These are phyloP conservation scores for Saguinus midas DNA, from an alignment of 2,113 vertebrate genomes.

Conservation along the genomic window DNA sequence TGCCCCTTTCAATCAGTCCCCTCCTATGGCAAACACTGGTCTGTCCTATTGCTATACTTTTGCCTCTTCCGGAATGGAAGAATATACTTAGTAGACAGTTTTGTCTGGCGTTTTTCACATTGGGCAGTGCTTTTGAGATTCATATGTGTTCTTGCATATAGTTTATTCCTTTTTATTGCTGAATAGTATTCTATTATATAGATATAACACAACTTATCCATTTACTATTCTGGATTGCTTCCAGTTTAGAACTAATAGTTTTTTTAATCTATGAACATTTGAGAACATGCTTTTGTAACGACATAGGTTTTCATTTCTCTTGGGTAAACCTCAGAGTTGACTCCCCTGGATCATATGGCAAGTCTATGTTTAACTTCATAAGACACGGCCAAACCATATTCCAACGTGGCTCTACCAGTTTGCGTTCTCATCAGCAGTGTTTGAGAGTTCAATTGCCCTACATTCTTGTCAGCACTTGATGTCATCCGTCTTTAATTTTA, in stretches of 20 bases:
- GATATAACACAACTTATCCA: neutral
- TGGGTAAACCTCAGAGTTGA: neutral
- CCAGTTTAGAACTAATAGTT: neutral
- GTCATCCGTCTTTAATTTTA: neutral
- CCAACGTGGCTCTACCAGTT: neutral
- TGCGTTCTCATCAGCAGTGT: neutral
- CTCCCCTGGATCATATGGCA: neutral
- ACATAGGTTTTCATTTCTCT: neutral
- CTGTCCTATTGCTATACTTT: neutral
- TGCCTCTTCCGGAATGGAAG: neutral
- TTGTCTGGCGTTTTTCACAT: neutral
- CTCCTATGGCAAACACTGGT: neutral
- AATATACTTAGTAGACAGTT: neutral
- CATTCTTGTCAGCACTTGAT: neutral
- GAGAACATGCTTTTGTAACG: neutral
- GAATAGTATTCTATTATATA: neutral
- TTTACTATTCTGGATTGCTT: neutral
- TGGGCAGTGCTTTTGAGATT: neutral
- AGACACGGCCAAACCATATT: neutral
- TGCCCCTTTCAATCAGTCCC: neutral
- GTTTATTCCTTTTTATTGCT: neutral
- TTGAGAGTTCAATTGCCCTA: neutral
- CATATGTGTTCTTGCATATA: neutral
- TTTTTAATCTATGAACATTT: neutral
- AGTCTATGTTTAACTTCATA: neutral